A percentile compares a stretch with the other conserved stretches of the same genome.
These are phyloP conservation scores for Plecturocebus donacophilus DNA, from an alignment of 2,113 vertebrate genomes.

Conservation along the genomic window DNA sequence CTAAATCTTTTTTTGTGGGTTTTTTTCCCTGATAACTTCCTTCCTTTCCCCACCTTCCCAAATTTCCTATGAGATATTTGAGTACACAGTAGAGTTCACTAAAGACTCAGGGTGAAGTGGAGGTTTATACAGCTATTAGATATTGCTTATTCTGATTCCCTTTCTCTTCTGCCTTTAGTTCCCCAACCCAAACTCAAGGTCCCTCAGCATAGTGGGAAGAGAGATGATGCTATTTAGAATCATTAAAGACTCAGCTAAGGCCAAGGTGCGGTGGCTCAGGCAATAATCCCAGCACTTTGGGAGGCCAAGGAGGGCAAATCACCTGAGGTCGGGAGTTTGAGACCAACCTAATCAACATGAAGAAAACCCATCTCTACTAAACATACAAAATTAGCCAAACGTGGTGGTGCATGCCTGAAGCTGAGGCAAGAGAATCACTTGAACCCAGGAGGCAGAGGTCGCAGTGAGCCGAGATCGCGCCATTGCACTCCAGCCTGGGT, in stretches of 20 bases:
- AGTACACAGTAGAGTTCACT: background rate
- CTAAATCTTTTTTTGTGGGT: background rate
- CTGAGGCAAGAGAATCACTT: no score
- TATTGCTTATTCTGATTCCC: background rate
- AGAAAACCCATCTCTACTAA: no score
- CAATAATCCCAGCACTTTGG: no score
- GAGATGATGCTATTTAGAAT: background rate
- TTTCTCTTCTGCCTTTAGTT: background rate
- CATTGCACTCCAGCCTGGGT: no score
- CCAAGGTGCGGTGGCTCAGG: no score
- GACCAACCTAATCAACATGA: no score
- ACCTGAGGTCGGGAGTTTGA: no score
- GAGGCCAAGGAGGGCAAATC: no score
- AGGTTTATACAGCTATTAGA: background rate
- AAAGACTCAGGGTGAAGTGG: background rate
- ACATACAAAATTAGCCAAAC: no score
- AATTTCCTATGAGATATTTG: background rate
- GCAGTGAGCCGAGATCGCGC: no score
- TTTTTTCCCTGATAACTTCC: background rate
- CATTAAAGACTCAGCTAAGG: background rate
- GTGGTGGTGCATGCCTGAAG: no score
- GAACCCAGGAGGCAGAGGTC: no score
- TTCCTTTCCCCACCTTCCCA: background rate
- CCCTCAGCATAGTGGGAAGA: background rate
- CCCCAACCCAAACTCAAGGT: background rate